These are phyloP conservation scores for Mus caroli DNA, from an alignment of 2,797 vertebrate species.

Conservation along the genomic window DNA sequence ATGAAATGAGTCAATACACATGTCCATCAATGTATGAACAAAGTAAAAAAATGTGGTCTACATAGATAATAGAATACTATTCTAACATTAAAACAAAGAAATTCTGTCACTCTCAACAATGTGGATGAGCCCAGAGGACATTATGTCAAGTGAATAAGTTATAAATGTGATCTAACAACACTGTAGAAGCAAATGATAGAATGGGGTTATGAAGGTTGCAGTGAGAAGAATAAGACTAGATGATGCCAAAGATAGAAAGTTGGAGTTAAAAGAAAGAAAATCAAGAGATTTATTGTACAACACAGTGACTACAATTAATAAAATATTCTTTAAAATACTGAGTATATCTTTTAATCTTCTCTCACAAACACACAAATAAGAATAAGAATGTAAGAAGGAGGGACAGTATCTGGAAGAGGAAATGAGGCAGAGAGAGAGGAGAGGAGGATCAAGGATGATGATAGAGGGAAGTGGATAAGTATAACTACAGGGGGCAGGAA, in stretches of 20 bases:
- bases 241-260: neutral
- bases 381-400: neutral
- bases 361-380: neutral
- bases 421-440: neutral
- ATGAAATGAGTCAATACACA: neutral
- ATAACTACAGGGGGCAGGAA: neutral
- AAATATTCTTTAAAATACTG: neutral
- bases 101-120: neutral
- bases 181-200: neutral
- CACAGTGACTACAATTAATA: neutral
- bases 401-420: neutral
- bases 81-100: conserved; percentile 1
- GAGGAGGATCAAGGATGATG: neutral
- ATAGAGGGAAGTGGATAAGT: neutral
- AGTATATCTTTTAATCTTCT: neutral
- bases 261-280: neutral
- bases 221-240: neutral
- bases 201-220: neutral
- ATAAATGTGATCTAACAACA: neutral
- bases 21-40: neutral
- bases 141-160: conserved; percentile 3
- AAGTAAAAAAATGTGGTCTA: neutral
- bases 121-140: neutral
- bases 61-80: conserved; percentile 21
- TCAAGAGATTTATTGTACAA: neutral